Base-by-base conservation (phyloP, 2,888 invertebrate genomes). In the Leptinotarsa tumamoca region DNA sequence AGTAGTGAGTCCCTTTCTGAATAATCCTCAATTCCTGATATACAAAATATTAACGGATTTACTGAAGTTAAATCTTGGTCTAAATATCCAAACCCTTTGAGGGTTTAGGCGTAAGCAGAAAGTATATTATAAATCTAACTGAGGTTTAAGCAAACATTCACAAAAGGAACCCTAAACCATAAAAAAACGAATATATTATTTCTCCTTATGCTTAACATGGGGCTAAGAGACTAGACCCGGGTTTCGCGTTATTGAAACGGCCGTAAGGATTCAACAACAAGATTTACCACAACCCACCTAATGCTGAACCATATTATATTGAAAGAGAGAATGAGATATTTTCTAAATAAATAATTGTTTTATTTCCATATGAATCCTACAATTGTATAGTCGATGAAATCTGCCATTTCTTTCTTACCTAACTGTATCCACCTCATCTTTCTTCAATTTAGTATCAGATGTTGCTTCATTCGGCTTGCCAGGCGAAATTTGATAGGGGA, bases 21-120 rank as follows among this genome's bases (percentile, higher is more conserved):
- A 58, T 58, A 23, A 23, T 58, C 58, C 58, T 58, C 58, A 58
- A 21, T 58, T 58, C 18, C 58, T 58, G 58, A 58, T 58, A 15
- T 58, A 58, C 7, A 58, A 58, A 58, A 58, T 23, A 23, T 23
- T 21, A 4, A 23, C 58, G 23, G 58, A 58, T 58, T 58, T 27
- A 58, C 23, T 58, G 1, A 58, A 13, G 58, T 23, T 58, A 15
- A 23, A 23, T 21, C 0, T 21, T 7, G 56, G 21, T 58, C 2
- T 13, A 58, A 58, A 58, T 21, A 58, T 58, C 23, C 0, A 14
- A 58, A 58, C 14, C 56, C 56, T 15, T 58, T 13, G 56, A 58
- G 21, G 56, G 56, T 58, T 58, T 21, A 14, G 56, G 56, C 56
- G 21, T 58, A 58, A 58, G 14, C 56, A 58, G 15, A 58, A 58